Evolutionary conservation across 2,888 invertebrate species (phyloP).

Genomic region (Hypolimnas misippus): DNA sequence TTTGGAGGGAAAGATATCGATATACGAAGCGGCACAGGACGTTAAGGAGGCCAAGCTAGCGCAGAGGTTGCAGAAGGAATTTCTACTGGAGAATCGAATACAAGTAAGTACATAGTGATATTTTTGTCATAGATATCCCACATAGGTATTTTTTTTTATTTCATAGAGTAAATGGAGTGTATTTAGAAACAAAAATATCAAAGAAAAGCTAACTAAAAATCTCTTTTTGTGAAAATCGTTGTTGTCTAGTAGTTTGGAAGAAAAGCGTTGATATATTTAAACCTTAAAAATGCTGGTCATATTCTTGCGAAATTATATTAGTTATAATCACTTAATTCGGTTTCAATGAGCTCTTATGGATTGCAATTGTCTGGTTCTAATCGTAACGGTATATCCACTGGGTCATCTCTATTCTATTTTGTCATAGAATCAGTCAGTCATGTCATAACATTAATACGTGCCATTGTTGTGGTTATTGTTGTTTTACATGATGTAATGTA

Average conservation of each 20-base stretch:
- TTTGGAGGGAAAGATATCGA: conserved; percentile 86
- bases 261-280: no score
- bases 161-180: no score
- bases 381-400: not conserved
- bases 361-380: not conserved
- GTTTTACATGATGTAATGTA: not conserved
- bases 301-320: not conserved
- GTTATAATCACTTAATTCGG: not conserved
- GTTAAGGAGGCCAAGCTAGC: conserved; percentile 85
- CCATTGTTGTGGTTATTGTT: not conserved
- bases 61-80: conserved; percentile 86
- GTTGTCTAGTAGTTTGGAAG: no score
- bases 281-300: not conserved
- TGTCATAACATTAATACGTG: not conserved
- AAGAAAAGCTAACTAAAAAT: no score
- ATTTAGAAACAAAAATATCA: no score
- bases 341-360: not conserved
- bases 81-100: conserved; percentile 78
- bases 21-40: conserved; percentile 87
- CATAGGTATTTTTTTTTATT: no score
- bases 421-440: not conserved
- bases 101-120: conserved; percentile 59
- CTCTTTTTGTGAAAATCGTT: no score
- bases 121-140: not conserved
- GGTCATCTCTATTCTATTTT: not conserved